Conservation (phyloP, 2,797 vertebrate species). For the Anolis apletophallus region DNA sequence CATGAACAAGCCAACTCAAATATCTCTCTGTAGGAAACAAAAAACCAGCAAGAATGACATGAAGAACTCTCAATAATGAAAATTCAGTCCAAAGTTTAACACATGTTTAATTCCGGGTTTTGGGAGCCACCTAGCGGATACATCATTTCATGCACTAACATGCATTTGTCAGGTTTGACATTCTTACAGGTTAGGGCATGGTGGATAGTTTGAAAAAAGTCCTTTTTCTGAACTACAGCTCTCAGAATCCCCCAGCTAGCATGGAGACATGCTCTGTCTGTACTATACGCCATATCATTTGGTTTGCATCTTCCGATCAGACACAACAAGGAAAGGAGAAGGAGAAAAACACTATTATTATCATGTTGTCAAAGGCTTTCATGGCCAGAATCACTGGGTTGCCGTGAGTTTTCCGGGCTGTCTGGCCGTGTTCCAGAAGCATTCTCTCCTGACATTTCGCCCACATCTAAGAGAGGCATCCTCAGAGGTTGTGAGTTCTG, state of each 20-base stretch:
- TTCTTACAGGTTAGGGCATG: too few relatives aligned
- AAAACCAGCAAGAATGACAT: background rate
- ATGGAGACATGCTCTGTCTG: background rate
- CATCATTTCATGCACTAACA: background rate
- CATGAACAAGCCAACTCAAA: background rate
- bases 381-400: too few relatives aligned
- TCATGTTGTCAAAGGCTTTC: background rate
- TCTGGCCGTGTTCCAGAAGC: too few relatives aligned
- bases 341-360: too few relatives aligned
- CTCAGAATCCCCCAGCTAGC: background rate
- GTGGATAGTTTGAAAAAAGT: background rate
- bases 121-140: slow-evolving; percentile 12
- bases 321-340: background rate
- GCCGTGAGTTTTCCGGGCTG: too few relatives aligned
- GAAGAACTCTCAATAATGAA: background rate
- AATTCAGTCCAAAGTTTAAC: background rate
- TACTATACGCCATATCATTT: background rate
- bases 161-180: too few relatives aligned
- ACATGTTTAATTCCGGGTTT: background rate
- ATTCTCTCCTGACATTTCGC: too few relatives aligned
- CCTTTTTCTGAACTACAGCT: background rate
- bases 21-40: background rate
- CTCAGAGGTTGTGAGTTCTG: too few relatives aligned
- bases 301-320: too few relatives aligned
- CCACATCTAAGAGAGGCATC: too few relatives aligned